Evolutionary conservation across 2,888 invertebrate genomes (phyloP).

Genomic region (Dendrolimus houi): DNA sequence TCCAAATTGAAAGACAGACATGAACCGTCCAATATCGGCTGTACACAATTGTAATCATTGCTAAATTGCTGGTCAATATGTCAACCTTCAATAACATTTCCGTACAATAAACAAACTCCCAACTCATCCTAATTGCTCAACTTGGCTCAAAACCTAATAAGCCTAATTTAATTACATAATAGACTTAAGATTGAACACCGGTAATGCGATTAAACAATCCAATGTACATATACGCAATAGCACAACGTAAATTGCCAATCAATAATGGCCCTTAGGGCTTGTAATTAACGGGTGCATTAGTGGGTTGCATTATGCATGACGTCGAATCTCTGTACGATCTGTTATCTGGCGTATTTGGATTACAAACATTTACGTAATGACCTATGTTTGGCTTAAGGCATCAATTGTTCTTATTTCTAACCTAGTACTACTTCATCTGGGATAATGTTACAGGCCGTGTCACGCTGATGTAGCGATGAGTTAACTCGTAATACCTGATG

Average conservation of each 20-base stretch:
- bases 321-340: slow-evolving; percentile 41
- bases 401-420: too few relatives aligned
- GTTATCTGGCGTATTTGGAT: slow-evolving; percentile 45
- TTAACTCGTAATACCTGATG: too few relatives aligned
- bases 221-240: slow-evolving; percentile 38
- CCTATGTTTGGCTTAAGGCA: slow-evolving; percentile 29
- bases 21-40: too few relatives aligned
- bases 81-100: neutral
- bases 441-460: too few relatives aligned
- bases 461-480: too few relatives aligned
- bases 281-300: slow-evolving; percentile 62
- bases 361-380: slow-evolving; percentile 56
- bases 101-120: neutral
- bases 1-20: too few relatives aligned
- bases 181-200: slow-evolving; percentile 31
- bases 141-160: slow-evolving; percentile 28
- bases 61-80: neutral
- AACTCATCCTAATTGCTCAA: slow-evolving; percentile 20
- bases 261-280: slow-evolving; percentile 50
- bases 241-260: slow-evolving; percentile 51
- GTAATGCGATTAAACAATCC: slow-evolving; percentile 45
- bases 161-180: slow-evolving; percentile 41
- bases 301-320: slow-evolving; percentile 57
- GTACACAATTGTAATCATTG: too few relatives aligned
- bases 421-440: too few relatives aligned